Base-by-base conservation (phyloP, 2,113 vertebrate species). In the Serilophus lunatus region DNA sequence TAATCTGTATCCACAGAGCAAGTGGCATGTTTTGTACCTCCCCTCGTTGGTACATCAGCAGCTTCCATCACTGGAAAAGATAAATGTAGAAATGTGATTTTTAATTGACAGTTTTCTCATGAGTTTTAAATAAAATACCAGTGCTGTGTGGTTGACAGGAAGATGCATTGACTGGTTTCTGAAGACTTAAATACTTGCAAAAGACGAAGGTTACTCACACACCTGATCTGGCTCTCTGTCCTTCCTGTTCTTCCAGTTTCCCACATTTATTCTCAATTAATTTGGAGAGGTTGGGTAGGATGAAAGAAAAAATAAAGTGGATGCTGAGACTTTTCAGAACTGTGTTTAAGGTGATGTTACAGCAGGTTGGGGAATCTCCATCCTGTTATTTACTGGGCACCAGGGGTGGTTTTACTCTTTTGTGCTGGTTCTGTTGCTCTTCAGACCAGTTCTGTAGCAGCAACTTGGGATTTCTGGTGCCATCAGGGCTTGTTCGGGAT, bases 291-390 rank as follows among this genome's bases (percentile, higher is more conserved):
- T 24, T 28, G 16, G 18, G 61, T 44, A 66, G 42, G 70, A 76
- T 76, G 42, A 57, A 65, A 88, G 14, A 15, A 53, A n/a, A 53
- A 57, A 35, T 16, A 4, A 65, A 91, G 19, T 14, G 18, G 35
- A 57, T 71, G 20, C 54, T 12, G 42, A 38, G 42, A 22, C 40
- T 53, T 68, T 56, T 18, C 57, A 51, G 24, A 69, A 16, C 25
- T 15, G 53, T 2, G 0, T 42, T 45, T 22, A 13, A 24, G 57
- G 15, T 47, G 13, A 13, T 24, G 29, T 25, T 3, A 3, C 1
- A 47, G 64, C 54, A 69, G 57, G 9, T 11, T 6, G 1, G 1
- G 8, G 19, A 31, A n/a, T 44, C 83, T 75, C 13, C 22, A 35
- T 84, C 57, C 38, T 12, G 18, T 54, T 51, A 3, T 1, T 2